Evolutionary conservation across 1,140 invertebrate genomes (phyloP).

Genomic region (Ceratosolen solmsi): DNA sequence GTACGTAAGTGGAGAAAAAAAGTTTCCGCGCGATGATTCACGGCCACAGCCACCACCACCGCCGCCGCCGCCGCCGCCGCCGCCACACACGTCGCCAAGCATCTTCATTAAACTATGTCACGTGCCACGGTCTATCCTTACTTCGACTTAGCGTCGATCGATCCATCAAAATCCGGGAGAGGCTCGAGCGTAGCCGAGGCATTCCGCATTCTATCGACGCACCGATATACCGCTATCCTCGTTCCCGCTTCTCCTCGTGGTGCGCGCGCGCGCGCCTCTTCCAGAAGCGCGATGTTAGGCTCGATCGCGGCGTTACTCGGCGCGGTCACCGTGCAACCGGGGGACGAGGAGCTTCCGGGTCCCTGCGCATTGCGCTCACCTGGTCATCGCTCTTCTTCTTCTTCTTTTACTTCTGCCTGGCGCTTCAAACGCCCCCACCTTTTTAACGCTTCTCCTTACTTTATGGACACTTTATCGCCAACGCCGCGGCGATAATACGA

Average conservation of each 20-base stretch:
- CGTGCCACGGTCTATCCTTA: neutral
- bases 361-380: neutral
- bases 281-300: conserved; percentile 32
- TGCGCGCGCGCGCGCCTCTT: conserved; percentile 10
- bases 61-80: no score
- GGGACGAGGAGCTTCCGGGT: conserved; percentile 42
- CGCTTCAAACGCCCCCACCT: neutral
- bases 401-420: neutral
- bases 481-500: neutral
- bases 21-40: neutral
- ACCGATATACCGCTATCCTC: conserved; percentile 44
- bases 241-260: neutral
- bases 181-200: neutral
- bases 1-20: no score
- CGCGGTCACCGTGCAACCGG: conserved; percentile 46
- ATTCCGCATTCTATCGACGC: conserved; percentile 45
- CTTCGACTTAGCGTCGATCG: neutral
- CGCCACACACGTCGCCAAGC: neutral
- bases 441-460: neutral
- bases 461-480: neutral
- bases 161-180: conserved; percentile 21
- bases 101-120: neutral
- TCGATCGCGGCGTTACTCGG: conserved; percentile 23
- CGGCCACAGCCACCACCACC: neutral
- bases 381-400: neutral